Base-by-base conservation (phyloP, 2,113 vertebrate species). In the Reinhardtius hippoglossoides region DNA sequence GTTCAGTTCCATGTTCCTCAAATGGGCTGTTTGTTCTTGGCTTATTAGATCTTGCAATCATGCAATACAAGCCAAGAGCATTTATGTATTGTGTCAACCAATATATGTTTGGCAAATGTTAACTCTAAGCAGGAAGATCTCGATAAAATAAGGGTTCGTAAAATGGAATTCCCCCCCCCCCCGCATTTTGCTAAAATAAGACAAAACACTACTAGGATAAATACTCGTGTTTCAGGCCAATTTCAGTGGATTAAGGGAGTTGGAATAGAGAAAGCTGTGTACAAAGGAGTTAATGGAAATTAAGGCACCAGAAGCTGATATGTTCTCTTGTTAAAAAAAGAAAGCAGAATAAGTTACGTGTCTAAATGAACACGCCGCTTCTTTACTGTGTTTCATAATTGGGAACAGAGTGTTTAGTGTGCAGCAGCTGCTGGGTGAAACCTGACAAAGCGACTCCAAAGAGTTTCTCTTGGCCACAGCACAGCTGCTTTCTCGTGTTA, bases 381-480 rank as follows among this genome's bases (percentile, higher is more conserved):
- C 4, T 37, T 7, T 44, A 21, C 52, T 48, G 37, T 64, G 31
- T 69, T 23, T 23, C 21, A 20, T 27, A 48, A 37, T 69, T 15
- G 6, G n/a, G 42, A 55, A 59, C 31, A 27, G 23, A 12, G 52
- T 16, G 44, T 48, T 56, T 0, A 46, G 52, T 56, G 74, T 64
- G 31, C 27, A 65, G 18, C 60, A 65, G 72, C 68, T 70, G 74
- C 64, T 48, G 68, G 71, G 20, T 60, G 62, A 71, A 81, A 44
- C 59, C 10, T 8, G 12, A 42, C 50, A 37, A 67, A 64, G 27
- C 27, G 0, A 15, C 61, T 67, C 61, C 35, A 54, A 9, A 35
- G 44, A 66, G 66, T 18, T 63, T 67, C 50, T 67, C 24, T 67
- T 63, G 50, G 18, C 65, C 31, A 20, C 44, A 71, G 42, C 21